phyloP scores from a whole-genome alignment of 2,888 invertebrate species.

The Drosophila antonietae region DNA sequence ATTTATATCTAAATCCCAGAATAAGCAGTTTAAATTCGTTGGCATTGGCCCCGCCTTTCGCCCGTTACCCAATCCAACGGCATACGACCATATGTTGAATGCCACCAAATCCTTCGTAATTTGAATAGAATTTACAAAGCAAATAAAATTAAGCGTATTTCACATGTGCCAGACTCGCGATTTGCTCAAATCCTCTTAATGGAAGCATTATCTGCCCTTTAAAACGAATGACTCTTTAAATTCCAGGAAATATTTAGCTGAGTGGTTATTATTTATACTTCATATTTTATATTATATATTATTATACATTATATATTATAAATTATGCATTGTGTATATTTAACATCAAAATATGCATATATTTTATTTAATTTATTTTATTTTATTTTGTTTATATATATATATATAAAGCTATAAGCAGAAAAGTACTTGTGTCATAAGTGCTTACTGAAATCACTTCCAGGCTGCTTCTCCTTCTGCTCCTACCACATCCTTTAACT shows the following conservation, averaged over 20 bases:
- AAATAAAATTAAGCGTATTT: conserved; percentile 64
- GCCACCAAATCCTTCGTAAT: conserved; percentile 70
- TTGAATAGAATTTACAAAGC: conserved; percentile 74
- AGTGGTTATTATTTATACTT: background rate
- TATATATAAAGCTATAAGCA: conserved; percentile 34
- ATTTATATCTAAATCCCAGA: conserved; percentile 77
- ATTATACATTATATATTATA: background rate
- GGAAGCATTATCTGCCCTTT: conserved; percentile 43
- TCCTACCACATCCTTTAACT: conserved; percentile 50
- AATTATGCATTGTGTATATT: background rate
- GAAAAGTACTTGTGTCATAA: conserved; percentile 63
- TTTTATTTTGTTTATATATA: too few species aligned
- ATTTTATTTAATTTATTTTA: background rate
- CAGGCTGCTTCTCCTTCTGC: conserved; percentile 45
- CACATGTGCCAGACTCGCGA: conserved; percentile 35
- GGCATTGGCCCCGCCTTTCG: conserved; percentile 32
- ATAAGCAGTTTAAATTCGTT: conserved; percentile 73
- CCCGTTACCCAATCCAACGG: background rate
- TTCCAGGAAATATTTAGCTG: background rate
- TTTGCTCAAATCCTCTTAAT: conserved; percentile 62
- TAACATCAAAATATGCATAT: background rate
- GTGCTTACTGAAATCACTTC: conserved; percentile 76
- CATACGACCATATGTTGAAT: conserved; percentile 72
- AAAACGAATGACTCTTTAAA: conserved; percentile 6
- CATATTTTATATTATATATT: background rate